Percentiles rank a stretch among this genome's conserved stretches.
Evolutionary conservation across 2,888 invertebrate species (phyloP).

Genomic region (Drosophila anomelani): DNA sequence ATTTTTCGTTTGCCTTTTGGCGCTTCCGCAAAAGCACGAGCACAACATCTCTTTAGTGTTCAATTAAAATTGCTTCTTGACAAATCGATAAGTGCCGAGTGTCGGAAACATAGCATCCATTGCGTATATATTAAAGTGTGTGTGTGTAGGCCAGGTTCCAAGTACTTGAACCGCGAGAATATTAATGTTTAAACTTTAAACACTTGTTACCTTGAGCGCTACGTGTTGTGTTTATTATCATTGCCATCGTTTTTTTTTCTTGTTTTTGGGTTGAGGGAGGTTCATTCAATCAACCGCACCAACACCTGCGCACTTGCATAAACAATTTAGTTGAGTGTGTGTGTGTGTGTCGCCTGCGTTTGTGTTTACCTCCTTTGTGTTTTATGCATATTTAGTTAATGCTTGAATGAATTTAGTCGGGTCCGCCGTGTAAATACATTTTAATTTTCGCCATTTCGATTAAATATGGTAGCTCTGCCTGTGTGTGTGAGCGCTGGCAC

Average conservation of each 20-base stretch:
- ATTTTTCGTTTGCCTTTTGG: conserved; percentile 51
- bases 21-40: conserved; percentile 52
- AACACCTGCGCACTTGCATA: conserved; percentile 10
- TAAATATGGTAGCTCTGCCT: conserved; percentile 36
- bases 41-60: conserved; percentile 5
- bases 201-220: conserved; percentile 74
- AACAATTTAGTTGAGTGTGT: not conserved
- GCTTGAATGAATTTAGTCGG: conserved; percentile 22
- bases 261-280: conserved; percentile 68
- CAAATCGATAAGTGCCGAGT: conserved; percentile 67
- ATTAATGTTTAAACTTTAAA: conserved; percentile 59
- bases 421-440: conserved; percentile 37
- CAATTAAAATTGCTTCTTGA: conserved; percentile 57
- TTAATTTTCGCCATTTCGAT: conserved; percentile 47
- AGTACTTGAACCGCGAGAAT: conserved; percentile 48
- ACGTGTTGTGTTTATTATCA: conserved; percentile 41
- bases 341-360: conserved; percentile 7
- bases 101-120: conserved; percentile 21
- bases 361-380: conserved; percentile 46
- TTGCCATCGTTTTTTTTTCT: conserved; percentile 32
- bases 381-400: conserved; percentile 37
- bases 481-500: conserved; percentile 17
- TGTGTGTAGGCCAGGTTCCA: conserved; percentile 38
- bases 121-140: not conserved
- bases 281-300: conserved; percentile 61